A percentile compares a stretch with the other conserved stretches of the same genome.
Conservation (phyloP, 2,888 invertebrate genomes). For the Barypeithes pellucidus region DNA sequence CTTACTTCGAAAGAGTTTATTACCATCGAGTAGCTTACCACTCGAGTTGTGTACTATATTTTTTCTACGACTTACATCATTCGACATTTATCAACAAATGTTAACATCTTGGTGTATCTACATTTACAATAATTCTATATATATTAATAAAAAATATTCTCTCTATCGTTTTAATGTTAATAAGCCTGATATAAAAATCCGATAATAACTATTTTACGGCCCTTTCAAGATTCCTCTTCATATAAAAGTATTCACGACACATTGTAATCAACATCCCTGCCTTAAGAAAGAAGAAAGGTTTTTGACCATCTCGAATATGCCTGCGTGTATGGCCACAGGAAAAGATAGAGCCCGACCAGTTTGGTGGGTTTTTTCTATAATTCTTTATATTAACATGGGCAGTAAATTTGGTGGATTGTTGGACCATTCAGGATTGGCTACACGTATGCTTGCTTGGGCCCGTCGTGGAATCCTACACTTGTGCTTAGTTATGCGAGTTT, state of each 20-base stretch:
- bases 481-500: conserved; percentile 20
- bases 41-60: too few relatives aligned
- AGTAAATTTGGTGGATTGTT: conserved; percentile 49
- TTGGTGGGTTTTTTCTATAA: conserved; percentile 46
- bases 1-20: too few relatives aligned
- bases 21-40: too few relatives aligned
- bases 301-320: conserved; percentile 36
- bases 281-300: conserved; percentile 30
- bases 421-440: conserved; percentile 43
- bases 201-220: not conserved
- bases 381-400: conserved; percentile 44
- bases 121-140: too few relatives aligned
- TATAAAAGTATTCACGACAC: conserved; percentile 21
- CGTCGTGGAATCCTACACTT: conserved; percentile 33
- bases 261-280: conserved; percentile 37
- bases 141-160: too few relatives aligned
- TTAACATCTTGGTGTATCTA: too few relatives aligned
- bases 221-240: conserved; percentile 6
- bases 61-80: too few relatives aligned
- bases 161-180: not conserved
- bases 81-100: too few relatives aligned
- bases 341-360: conserved; percentile 40
- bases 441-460: conserved; percentile 7
- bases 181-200: not conserved
- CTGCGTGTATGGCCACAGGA: conserved; percentile 36